These are phyloP conservation scores for Porites cylindrica DNA, from an alignment of 92 coral and sea anemone genomes.

Conservation along the genomic window DNA sequence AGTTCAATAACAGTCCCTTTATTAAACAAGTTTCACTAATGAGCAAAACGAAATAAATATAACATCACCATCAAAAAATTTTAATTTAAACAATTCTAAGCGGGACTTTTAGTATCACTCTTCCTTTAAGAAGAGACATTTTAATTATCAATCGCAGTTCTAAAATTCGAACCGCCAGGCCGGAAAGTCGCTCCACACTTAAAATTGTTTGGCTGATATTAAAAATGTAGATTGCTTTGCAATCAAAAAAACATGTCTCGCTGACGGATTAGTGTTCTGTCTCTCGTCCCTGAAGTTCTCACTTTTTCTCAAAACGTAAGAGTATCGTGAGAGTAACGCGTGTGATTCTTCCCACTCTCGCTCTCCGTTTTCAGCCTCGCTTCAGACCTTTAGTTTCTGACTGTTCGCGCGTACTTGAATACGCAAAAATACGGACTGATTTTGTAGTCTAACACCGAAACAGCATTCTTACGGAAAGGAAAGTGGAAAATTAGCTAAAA, in stretches of 20 bases:
- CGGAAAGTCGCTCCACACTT: neutral
- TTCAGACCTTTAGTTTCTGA: no score
- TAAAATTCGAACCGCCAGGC: neutral
- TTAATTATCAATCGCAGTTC: neutral
- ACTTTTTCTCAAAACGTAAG: no score
- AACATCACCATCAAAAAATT: slow-evolving; percentile 15
- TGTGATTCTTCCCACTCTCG: no score
- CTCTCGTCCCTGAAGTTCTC: no score
- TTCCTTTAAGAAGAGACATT: neutral
- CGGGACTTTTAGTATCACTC: neutral
- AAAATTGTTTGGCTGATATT: neutral
- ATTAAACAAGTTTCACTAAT: slow-evolving; percentile 30
- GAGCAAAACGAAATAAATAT: slow-evolving; percentile 34
- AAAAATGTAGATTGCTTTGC: neutral
- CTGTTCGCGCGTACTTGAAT: no score
- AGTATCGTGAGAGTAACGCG: no score
- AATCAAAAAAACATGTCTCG: neutral
- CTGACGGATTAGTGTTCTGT: no score
- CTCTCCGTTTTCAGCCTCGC: no score
- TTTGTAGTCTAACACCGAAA: no score
- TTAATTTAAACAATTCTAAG: neutral
- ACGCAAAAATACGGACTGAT: no score
- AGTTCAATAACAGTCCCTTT: neutral
- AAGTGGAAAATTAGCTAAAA: no score
- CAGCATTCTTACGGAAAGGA: no score